Percentiles rank a stretch among this genome's conserved stretches.
Evolutionary conservation across 2,888 invertebrate species (phyloP).

Genomic region (Gymnoscelis rufifasciata): DNA sequence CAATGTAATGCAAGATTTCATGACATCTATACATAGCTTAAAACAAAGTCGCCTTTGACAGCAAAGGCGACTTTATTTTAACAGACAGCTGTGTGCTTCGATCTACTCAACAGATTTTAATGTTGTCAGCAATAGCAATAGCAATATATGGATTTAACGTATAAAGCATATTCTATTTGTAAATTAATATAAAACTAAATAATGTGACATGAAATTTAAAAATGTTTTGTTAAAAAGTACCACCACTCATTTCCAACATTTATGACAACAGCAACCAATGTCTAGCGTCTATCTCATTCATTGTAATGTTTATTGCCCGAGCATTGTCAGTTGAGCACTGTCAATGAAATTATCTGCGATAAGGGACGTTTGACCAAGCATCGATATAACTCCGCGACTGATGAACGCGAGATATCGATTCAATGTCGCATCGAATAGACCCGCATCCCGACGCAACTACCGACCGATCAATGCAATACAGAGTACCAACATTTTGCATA

Average conservation of each 20-base stretch:
- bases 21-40: no score
- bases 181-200: no score
- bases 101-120: no score
- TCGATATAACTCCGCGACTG: slow-evolving; percentile 37
- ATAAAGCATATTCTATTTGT: no score
- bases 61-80: no score
- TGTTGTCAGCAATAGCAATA: no score
- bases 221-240: background rate
- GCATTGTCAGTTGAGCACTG: slow-evolving; percentile 43
- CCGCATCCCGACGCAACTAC: slow-evolving; percentile 36
- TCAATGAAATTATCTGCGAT: slow-evolving; percentile 39
- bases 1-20: slow-evolving; percentile 54
- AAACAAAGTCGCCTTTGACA: no score
- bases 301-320: slow-evolving; percentile 46
- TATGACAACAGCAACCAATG: slow-evolving; percentile 19
- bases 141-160: no score
- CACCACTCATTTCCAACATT: slow-evolving; percentile 15
- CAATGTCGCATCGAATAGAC: slow-evolving; percentile 42
- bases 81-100: no score
- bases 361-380: slow-evolving; percentile 42
- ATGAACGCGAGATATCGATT: slow-evolving; percentile 41
- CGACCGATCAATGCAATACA: slow-evolving; percentile 61
- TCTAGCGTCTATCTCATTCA: slow-evolving; percentile 37
- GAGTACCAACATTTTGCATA: slow-evolving; percentile 67
- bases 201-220: no score